phyloP scores from a whole-genome alignment of 2,797 vertebrate genomes.

The Pristis pectinata region DNA sequence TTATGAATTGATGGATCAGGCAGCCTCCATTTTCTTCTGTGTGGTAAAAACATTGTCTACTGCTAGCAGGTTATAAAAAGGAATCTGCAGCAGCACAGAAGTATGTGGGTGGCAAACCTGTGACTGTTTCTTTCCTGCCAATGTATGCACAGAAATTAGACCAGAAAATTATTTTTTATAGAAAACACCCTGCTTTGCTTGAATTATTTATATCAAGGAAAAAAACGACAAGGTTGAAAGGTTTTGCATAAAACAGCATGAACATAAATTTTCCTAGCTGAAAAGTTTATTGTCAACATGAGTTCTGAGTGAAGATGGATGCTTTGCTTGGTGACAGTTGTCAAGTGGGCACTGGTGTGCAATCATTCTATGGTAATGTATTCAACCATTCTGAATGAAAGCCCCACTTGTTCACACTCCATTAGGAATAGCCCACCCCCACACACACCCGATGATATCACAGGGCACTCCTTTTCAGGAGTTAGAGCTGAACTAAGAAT shows the following conservation, averaged over 20 bases:
- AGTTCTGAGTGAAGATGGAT: neutral
- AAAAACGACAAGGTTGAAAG: neutral
- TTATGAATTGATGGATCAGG: neutral
- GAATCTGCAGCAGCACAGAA: neutral
- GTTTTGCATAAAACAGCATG: neutral
- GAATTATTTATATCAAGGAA: slow-evolving; percentile 9
- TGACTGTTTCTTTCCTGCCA: neutral
- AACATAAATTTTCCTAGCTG: neutral
- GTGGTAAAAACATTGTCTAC: neutral
- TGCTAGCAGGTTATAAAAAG: neutral
- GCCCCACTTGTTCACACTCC: too few relatives aligned
- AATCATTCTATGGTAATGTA: neutral
- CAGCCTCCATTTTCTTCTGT: neutral
- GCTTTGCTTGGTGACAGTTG: slow-evolving; percentile 17
- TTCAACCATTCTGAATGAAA: too few relatives aligned
- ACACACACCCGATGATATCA: too few relatives aligned
- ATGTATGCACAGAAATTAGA: neutral
- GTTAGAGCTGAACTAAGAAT: too few relatives aligned
- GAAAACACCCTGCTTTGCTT: neutral
- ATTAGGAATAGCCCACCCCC: too few relatives aligned
- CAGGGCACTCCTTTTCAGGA: too few relatives aligned
- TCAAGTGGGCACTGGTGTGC: neutral
- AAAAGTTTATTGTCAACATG: neutral
- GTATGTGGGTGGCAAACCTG: slow-evolving; percentile 8
- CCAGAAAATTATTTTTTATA: neutral